phyloP scores from a whole-genome alignment of 2,113 vertebrate genomes.

The Oreochromis niloticus region DNA sequence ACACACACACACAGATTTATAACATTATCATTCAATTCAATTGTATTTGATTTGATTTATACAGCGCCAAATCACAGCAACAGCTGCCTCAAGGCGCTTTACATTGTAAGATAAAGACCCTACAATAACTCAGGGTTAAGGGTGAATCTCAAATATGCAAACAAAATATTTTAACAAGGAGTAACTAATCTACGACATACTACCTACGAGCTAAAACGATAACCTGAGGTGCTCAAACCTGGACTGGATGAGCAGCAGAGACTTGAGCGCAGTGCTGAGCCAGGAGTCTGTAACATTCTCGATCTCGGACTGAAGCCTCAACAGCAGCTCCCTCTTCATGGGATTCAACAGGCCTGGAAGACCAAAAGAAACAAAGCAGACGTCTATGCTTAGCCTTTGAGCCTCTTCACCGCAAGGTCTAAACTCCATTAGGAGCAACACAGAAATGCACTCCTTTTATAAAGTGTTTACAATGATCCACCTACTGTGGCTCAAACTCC shows the following conservation, averaged over 20 bases:
- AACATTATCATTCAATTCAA: not conserved
- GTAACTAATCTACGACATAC: not conserved
- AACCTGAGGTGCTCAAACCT: conserved; percentile 70
- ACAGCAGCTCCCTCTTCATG: conserved; percentile 86
- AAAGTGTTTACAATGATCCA: accelerated
- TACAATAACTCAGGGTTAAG: not conserved
- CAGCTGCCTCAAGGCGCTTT: accelerated
- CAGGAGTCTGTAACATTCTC: conserved; percentile 94
- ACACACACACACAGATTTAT: not conserved
- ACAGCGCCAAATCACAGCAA: not conserved
- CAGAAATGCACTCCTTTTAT: accelerated
- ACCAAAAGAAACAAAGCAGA: accelerated
- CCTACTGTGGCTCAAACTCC: not conserved
- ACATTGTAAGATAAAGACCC: not conserved
- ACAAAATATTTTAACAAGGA: not conserved
- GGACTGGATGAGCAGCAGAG: conserved; percentile 92
- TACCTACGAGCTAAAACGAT: not conserved
- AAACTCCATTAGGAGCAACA: accelerated
- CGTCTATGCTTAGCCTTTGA: not conserved
- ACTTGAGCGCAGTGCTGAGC: conserved; percentile 93
- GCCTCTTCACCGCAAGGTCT: no score
- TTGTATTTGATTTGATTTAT: not conserved
- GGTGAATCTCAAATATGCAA: not conserved
- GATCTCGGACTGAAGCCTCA: conserved; percentile 85
- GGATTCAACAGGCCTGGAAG: conserved; percentile 85